Conservation (phyloP, 2,113 vertebrate genomes). For the Felis catus region DNA sequence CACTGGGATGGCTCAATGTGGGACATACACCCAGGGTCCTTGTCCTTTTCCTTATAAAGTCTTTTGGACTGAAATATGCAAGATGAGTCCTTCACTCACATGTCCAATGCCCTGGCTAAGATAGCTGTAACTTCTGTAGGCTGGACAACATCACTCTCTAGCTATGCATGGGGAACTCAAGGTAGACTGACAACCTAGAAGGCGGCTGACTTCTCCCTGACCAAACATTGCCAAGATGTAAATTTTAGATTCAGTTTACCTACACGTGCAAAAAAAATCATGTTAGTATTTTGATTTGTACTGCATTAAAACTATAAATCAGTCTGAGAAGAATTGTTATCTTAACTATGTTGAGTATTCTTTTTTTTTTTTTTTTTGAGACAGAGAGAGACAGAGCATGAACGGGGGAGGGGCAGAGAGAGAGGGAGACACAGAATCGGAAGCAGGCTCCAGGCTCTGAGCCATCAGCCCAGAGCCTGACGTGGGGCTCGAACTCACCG, state of each 20-base stretch:
- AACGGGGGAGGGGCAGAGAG: too few species aligned
- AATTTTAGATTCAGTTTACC: neutral
- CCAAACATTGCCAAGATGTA: neutral
- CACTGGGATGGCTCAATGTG: neutral
- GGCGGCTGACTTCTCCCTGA: neutral
- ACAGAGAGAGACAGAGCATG: too few species aligned
- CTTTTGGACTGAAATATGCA: neutral
- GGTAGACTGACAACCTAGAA: neutral
- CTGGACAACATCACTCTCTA: neutral
- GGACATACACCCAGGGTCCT: neutral
- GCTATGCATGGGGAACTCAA: too few species aligned
- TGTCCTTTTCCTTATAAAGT: neutral
- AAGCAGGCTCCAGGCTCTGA: too few species aligned
- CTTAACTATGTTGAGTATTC: neutral
- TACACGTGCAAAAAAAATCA: neutral
- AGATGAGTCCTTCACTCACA: neutral
- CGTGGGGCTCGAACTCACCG: too few species aligned
- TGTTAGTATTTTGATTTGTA: neutral
- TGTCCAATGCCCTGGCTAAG: neutral
- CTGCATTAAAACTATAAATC: neutral
- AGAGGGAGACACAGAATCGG: too few species aligned
- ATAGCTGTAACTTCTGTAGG: neutral
- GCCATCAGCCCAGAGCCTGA: too few species aligned
- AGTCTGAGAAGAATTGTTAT: neutral
- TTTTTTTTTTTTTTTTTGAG: too few species aligned